Conservation (phyloP, 2,888 invertebrate genomes). For the Bembecia ichneumoniformis region DNA sequence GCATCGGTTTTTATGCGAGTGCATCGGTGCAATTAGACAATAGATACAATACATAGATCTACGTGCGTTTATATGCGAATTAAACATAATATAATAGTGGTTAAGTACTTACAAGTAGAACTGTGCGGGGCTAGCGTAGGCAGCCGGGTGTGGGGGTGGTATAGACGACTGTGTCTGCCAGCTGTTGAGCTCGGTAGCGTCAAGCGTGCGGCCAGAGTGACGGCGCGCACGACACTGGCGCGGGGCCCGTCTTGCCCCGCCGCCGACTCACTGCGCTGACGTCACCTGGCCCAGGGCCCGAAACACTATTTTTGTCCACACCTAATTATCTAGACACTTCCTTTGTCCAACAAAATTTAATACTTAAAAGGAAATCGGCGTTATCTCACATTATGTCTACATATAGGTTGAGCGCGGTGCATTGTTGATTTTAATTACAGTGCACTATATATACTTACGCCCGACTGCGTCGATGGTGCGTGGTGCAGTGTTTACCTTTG, state of each 20-base stretch:
- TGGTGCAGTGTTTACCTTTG: not conserved
- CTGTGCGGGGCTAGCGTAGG: slow-evolving; percentile 23
- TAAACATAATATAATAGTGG: slow-evolving; percentile 16
- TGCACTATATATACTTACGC: not conserved
- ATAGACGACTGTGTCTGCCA: slow-evolving; percentile 21
- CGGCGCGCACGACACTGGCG: slow-evolving; percentile 72
- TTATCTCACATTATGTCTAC: slow-evolving; percentile 8
- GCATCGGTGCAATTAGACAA: slow-evolving; percentile 45
- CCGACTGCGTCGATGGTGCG: not conserved
- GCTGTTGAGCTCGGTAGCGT: slow-evolving; percentile 1
- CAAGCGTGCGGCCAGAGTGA: slow-evolving; percentile 55
- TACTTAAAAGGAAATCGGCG: slow-evolving; percentile 53
- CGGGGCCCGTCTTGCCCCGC: slow-evolving; percentile 73
- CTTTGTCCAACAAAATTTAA: slow-evolving; percentile 48
- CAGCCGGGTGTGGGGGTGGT: slow-evolving; percentile 25
- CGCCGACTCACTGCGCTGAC: slow-evolving; percentile 63
- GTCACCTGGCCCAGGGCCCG: slow-evolving; percentile 72
- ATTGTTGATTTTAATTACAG: not conserved
- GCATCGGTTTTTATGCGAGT: slow-evolving; percentile 40
- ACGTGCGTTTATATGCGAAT: slow-evolving; percentile 10
- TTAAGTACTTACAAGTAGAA: slow-evolving; percentile 33
- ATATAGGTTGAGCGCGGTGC: not conserved
- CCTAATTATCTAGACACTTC: slow-evolving; percentile 68
- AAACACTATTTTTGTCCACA: slow-evolving; percentile 66
- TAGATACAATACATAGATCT: slow-evolving; percentile 24